A percentile compares a stretch with the other conserved stretches of the same genome.
Evolutionary conservation across 1,140 invertebrate species (phyloP).

Genomic region (Lethrus apterus): DNA sequence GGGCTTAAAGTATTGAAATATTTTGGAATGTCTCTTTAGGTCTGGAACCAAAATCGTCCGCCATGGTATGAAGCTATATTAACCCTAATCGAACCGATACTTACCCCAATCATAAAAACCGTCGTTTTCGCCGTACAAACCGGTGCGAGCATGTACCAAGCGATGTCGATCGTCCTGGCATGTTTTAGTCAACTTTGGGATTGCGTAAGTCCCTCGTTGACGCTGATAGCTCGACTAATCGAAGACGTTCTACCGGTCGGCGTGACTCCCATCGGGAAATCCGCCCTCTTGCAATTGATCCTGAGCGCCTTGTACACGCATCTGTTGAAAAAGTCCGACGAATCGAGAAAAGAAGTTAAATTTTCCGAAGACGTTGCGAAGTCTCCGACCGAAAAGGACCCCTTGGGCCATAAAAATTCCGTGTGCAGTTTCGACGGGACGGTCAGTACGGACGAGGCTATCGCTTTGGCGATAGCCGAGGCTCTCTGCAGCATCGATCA

Average conservation of each 20-base stretch:
- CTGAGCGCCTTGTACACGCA: constrained; percentile 52
- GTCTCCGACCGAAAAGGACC: not conserved
- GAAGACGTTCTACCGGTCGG: constrained; percentile 59
- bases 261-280: constrained; percentile 54
- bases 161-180: constrained; percentile 62
- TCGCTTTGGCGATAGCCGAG: constrained; percentile 56
- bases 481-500: constrained; percentile 70
- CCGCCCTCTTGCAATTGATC: constrained; percentile 60
- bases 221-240: constrained; percentile 48
- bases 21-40: constrained; percentile 31
- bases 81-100: constrained; percentile 49
- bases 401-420: constrained; percentile 17
- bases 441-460: constrained; percentile 35
- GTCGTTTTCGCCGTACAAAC: constrained; percentile 58
- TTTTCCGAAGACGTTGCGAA: constrained; percentile 16
- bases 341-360: constrained; percentile 15
- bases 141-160: constrained; percentile 67
- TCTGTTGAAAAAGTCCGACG: constrained; percentile 43
- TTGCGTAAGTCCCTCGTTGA: constrained; percentile 51
- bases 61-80: constrained; percentile 65
- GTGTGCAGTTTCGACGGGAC: constrained; percentile 42
- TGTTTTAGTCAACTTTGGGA: constrained; percentile 59
- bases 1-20: not conserved
- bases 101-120: constrained; percentile 55
- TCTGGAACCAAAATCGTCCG: constrained; percentile 69